A percentile compares a stretch with the other conserved stretches of the same genome.
These are phyloP conservation scores for Tragelaphus eurycerus DNA, from an alignment of 2,797 vertebrate genomes.

Conservation along the genomic window DNA sequence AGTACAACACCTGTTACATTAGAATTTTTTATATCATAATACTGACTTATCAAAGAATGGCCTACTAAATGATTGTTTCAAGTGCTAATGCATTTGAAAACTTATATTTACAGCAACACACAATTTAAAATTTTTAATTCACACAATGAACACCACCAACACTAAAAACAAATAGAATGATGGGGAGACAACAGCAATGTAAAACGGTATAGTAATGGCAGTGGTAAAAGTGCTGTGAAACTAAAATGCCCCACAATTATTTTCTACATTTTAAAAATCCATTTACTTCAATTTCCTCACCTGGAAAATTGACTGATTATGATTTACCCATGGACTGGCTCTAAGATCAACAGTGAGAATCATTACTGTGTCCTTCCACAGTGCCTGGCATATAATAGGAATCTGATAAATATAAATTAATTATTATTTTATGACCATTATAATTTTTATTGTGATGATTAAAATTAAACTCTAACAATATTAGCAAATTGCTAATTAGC, in stretches of 20 bases:
- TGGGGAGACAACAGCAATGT: accelerated
- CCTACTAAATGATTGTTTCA: neutral
- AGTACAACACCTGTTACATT: neutral
- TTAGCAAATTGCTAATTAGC: neutral
- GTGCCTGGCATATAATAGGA: neutral
- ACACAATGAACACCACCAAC: neutral
- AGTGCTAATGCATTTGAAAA: neutral
- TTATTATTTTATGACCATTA: neutral
- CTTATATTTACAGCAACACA: neutral
- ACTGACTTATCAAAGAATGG: neutral
- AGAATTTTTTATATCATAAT: neutral
- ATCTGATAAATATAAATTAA: neutral
- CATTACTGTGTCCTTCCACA: neutral
- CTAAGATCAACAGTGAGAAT: neutral
- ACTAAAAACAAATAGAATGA: neutral
- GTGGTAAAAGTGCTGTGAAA: neutral
- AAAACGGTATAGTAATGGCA: neutral
- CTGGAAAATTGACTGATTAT: neutral
- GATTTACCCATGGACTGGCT: neutral
- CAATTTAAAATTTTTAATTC: neutral
- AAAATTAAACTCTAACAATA: neutral
- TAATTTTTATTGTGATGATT: neutral
- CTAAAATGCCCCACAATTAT: neutral
- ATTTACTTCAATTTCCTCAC: neutral
- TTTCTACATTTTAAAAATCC: neutral